Evolutionary conservation across 2,113 vertebrate genomes (phyloP), one percentile per base, ranked within the genome.

Genomic region (Siniperca knerii): DNA sequence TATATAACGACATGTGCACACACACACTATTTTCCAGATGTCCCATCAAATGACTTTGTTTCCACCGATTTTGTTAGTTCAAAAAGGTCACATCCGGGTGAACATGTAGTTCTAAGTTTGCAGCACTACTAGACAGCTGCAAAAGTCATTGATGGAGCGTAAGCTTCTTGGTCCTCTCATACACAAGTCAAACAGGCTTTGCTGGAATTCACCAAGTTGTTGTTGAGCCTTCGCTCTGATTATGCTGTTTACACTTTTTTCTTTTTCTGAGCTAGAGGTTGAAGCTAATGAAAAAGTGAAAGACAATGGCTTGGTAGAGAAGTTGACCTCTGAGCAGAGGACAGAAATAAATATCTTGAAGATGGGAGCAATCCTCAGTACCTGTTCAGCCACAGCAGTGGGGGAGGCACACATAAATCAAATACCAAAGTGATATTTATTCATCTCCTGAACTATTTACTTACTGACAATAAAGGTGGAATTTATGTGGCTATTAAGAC

Each of bases 401-500:
- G 50, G 33, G 62, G 52, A 79, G 55, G 46, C 8, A 6, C 48
- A 10, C 25, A 81, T 90, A 85, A 84, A 91, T 93, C 84, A 90
- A 77, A 90, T n/a, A 69, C n/a, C 81, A 84, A 86, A 69, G 60
- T 82, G 85, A 85, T 84, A 88, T 92, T 91, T 93, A 89, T 88
- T 90, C 29, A 2, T 78, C 87, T 87, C 65, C 82, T 81, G 65
- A 92, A 91, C 84, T 89, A 88, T 94, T 95, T 91, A 87, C 72
- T 91, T 80, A 90, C 82, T 81, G 86, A 92, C 86, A 92, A 91
- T 92, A 90, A 91, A 90, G 58, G 75, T 81, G 20, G 64, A 82
- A 93, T 92, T 92, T 83, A 95, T 93, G 84, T 76, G 74, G 69
- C 84, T 73, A 79, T 94, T 92, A 90, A 64, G 76, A 74, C 64